These are phyloP conservation scores for Diplolepis rosae DNA, from an alignment of 2,888 invertebrate genomes.

Conservation along the genomic window DNA sequence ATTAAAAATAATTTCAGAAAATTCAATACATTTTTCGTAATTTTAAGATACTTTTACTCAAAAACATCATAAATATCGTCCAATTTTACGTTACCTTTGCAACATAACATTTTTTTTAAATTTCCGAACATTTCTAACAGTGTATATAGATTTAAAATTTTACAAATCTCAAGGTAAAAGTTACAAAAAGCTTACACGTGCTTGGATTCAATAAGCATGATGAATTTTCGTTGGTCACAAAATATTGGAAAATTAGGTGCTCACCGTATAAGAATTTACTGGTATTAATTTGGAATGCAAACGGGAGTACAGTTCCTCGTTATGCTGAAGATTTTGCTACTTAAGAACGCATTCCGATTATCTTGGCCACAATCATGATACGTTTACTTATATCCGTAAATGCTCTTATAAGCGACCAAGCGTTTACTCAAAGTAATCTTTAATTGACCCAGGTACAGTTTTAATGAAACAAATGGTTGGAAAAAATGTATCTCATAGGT, in stretches of 20 bases:
- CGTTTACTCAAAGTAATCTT: conserved; percentile 13
- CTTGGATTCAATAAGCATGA: too few species aligned
- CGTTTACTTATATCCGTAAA: conserved; percentile 6
- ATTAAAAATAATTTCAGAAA: too few species aligned
- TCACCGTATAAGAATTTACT: background rate
- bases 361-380: background rate
- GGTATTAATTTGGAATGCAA: background rate
- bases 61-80: too few species aligned
- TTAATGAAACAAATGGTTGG: background rate
- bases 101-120: too few species aligned
- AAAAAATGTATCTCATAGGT: conserved; percentile 1
- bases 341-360: background rate
- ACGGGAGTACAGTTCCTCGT: background rate
- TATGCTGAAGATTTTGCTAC: background rate
- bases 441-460: conserved; percentile 23
- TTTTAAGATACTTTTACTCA: too few species aligned
- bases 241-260: background rate
- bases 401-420: conserved; percentile 1
- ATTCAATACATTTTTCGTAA: too few species aligned
- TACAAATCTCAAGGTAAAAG: too few species aligned
- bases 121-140: too few species aligned
- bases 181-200: too few species aligned
- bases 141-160: too few species aligned
- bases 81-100: too few species aligned
- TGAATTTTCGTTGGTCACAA: background rate